Conservation (phyloP, 2,888 invertebrate genomes). For the Amiota mariae region DNA sequence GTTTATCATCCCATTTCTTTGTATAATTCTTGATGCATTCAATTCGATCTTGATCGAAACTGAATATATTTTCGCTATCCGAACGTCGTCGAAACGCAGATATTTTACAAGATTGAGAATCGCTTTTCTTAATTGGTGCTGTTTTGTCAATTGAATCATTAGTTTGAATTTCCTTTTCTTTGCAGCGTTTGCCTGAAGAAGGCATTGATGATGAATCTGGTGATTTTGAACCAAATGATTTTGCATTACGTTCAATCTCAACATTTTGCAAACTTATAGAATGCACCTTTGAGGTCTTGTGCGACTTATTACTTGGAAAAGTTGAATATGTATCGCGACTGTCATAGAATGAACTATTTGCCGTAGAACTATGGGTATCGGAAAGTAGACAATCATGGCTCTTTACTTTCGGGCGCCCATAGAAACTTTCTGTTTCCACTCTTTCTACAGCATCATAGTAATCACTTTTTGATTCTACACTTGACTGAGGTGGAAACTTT, state of each 20-base stretch:
- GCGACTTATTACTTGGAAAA: constrained; percentile 77
- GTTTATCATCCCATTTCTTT: constrained; percentile 67
- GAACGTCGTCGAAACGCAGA: constrained; percentile 78
- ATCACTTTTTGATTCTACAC: constrained; percentile 82
- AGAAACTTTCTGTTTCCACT: constrained; percentile 49
- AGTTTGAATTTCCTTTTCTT: constrained; percentile 70
- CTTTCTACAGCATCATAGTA: constrained; percentile 79
- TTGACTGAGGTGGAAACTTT: constrained; percentile 76
- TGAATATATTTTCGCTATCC: constrained; percentile 82
- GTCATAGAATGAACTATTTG: constrained; percentile 75
- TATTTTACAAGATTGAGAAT: constrained; percentile 70
- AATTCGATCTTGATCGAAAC: constrained; percentile 84
- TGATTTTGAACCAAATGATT: constrained; percentile 69
- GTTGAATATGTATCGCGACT: constrained; percentile 79
- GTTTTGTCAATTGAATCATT: constrained; percentile 69
- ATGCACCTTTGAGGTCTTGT: constrained; percentile 79
- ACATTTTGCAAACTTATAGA: constrained; percentile 82
- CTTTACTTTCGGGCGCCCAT: constrained; percentile 74
- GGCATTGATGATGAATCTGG: constrained; percentile 68
- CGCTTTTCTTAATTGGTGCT: constrained; percentile 57
- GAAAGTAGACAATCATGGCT: constrained; percentile 78
- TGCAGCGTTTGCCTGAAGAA: constrained; percentile 60
- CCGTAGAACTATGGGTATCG: constrained; percentile 73
- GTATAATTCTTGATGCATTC: constrained; percentile 79
- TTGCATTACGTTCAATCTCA: constrained; percentile 78